Evolutionary conservation across 2,888 invertebrate genomes (phyloP).

Genomic region (Rhagophthalmus giganteus): DNA sequence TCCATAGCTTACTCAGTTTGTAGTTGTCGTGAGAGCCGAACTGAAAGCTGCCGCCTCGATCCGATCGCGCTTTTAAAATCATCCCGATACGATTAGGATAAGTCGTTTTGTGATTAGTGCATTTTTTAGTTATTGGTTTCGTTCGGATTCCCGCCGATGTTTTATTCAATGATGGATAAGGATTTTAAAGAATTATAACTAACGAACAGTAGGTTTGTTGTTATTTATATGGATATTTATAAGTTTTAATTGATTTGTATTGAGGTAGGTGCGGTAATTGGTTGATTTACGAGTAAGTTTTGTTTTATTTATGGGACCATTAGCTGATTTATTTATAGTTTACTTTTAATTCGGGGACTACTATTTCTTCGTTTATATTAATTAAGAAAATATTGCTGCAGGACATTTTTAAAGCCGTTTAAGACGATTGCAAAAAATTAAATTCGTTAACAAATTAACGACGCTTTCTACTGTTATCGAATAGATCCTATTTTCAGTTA

Average conservation of each 20-base stretch:
- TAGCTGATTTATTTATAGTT: background rate
- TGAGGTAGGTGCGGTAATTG: background rate
- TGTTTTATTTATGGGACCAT: background rate
- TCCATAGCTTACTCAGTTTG: conserved; percentile 27
- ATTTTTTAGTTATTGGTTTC: background rate
- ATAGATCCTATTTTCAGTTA: too few species aligned
- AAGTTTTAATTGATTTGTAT: background rate
- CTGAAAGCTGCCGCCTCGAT: conserved; percentile 25
- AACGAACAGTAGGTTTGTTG: background rate
- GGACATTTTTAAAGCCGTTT: background rate
- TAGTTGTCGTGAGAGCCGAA: conserved; percentile 24
- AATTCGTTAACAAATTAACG: too few species aligned
- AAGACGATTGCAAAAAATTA: too few species aligned
- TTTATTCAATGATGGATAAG: too few species aligned
- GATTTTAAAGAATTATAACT: conserved; percentile 1
- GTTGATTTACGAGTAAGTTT: background rate
- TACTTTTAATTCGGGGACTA: background rate
- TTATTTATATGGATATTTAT: background rate
- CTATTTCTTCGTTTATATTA: background rate
- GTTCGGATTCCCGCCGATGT: background rate
- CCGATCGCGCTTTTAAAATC: conserved; percentile 19
- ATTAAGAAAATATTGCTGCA: background rate
- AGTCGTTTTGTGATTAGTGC: conserved; percentile 2
- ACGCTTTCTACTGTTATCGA: too few species aligned
- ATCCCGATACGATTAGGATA: conserved; percentile 10